Evolutionary conservation across 1,140 invertebrate species (phyloP), one percentile per base, ranked within the genome.

Genomic region (Gonatopus flavifemur): DNA sequence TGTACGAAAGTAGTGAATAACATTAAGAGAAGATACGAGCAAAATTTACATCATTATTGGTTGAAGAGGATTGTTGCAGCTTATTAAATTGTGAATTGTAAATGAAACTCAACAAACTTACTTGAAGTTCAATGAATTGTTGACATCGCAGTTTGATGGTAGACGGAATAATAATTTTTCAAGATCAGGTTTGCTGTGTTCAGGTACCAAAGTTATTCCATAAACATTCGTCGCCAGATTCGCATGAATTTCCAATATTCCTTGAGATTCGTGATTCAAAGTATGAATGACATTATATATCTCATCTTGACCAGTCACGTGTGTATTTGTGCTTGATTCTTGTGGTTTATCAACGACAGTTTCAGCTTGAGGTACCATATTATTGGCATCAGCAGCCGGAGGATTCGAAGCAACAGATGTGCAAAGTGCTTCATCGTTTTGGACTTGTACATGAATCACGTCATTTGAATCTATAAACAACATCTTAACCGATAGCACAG

Each of bases 371-470:
- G 8, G 3, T 12, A 18, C 1, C 7, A 24, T 33, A 8, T 32
- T 43, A 12, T 44, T 31, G 6, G 36, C 36, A 44, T 25, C 8
- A 7, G 51, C 19, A 31, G n/a, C n/a, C n/a, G n/a, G n/a, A n/a
- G n/a, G n/a, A n/a, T n/a, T 9, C 42, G 9, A 22, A 45, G 2
- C 42, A 36, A 21, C 32, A 18, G 9, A 50, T 25, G 21, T 15
- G n/a, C n/a, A n/a, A 3, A 12, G 21, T 37, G 13, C 37, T 15
- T 7, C 24, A 30, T 22, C 28, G 25, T 41, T 35, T 20, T 51
- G 1, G 9, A 55, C 38, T 18, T 65, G 46, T 5, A 72, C 65
- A 45, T 59, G 52, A 18, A 66, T 60, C 2, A 46, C 44, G 4
- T 59, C 55, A 8, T 67, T 37, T 1, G 46, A 5, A 37, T 59